These are phyloP conservation scores for Cuculus canorus DNA, from an alignment of 2,797 vertebrate species.

Conservation along the genomic window DNA sequence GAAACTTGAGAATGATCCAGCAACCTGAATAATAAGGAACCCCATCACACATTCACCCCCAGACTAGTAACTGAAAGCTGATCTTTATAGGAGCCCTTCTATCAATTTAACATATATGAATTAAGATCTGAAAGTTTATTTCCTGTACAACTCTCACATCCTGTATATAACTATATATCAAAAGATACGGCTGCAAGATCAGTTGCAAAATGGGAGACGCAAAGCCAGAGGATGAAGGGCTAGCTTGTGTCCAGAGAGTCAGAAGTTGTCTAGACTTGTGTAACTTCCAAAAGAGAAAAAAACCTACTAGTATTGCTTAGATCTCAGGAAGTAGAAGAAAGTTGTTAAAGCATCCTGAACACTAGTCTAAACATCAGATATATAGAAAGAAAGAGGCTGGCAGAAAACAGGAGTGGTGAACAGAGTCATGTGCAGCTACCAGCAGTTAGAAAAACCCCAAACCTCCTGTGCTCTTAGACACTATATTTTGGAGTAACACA, in stretches of 20 bases:
- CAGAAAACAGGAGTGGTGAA: neutral
- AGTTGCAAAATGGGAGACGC: neutral
- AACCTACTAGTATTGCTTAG: neutral
- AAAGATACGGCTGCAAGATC: neutral
- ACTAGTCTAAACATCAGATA: neutral
- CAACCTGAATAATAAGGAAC: neutral
- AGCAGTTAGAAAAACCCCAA: neutral
- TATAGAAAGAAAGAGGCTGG: neutral
- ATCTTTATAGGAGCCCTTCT: neutral
- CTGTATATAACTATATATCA: neutral
- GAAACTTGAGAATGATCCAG: neutral
- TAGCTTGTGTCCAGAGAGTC: neutral
- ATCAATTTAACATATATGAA: neutral
- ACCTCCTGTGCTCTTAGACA: neutral
- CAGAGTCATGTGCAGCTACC: neutral
- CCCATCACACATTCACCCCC: neutral
- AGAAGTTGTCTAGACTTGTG: neutral
- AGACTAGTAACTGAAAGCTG: neutral
- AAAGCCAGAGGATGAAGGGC: neutral
- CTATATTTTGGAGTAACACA: neutral
- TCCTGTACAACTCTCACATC: neutral
- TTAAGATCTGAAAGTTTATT: neutral
- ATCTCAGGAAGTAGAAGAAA: neutral
- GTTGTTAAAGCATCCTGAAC: neutral
- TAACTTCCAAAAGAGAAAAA: neutral